Evolutionary conservation across 2,888 invertebrate species (phyloP).

Genomic region (Xestia sexstrigata): DNA sequence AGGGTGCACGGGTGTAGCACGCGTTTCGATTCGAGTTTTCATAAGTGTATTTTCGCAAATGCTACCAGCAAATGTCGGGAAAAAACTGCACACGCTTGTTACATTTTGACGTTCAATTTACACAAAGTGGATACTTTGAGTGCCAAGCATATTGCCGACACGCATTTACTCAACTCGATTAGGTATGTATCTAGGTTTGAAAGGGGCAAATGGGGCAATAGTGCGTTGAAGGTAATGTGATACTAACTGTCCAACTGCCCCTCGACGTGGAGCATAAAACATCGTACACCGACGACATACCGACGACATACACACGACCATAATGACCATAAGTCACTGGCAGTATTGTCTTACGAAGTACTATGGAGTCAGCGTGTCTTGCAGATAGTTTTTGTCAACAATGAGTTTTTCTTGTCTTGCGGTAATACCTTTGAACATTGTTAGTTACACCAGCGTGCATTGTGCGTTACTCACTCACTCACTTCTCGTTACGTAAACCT

Average conservation of each 20-base stretch:
- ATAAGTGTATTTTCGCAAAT: neutral
- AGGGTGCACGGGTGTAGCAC: neutral
- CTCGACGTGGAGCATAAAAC: conserved; percentile 30
- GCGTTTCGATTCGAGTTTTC: neutral
- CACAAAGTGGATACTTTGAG: conserved; percentile 53
- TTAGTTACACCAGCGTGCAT: conserved; percentile 50
- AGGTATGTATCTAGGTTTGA: conserved; percentile 59
- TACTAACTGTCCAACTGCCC: conserved; percentile 41
- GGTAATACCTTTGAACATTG: conserved; percentile 38
- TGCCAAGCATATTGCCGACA: conserved; percentile 49
- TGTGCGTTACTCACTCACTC: conserved; percentile 47
- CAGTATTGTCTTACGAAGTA: conserved; percentile 26
- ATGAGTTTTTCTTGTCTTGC: conserved; percentile 42
- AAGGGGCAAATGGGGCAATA: conserved; percentile 58
- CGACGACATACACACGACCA: conserved; percentile 26
- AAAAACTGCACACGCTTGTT: conserved; percentile 14
- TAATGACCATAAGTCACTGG: conserved; percentile 25
- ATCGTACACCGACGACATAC: conserved; percentile 20
- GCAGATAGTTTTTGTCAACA: conserved; percentile 45
- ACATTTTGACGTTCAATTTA: conserved; percentile 29
- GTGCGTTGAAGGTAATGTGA: conserved; percentile 56
- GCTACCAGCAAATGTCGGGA: neutral
- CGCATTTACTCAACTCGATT: conserved; percentile 53
- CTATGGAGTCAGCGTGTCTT: neutral
- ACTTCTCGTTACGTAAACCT: conserved; percentile 55